A percentile compares a stretch with the other conserved stretches of the same genome.
phyloP scores from a whole-genome alignment of 2,113 vertebrate genomes.

The Oreocharis arfaki region DNA sequence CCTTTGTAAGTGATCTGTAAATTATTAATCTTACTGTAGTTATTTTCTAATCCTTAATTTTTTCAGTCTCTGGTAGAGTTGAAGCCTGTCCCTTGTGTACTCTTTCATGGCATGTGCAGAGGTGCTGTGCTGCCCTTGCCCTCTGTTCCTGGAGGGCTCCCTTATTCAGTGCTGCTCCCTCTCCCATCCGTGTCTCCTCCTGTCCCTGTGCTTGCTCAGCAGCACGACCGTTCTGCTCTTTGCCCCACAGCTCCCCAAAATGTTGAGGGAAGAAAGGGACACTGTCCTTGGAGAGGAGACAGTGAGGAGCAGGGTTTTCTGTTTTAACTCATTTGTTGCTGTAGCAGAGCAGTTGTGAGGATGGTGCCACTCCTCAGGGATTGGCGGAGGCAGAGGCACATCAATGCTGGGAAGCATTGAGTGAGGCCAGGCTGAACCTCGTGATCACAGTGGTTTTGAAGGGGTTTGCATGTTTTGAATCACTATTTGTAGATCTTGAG shows the following conservation, averaged over 20 bases:
- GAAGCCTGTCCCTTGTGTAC: not conserved
- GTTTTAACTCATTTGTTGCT: not conserved
- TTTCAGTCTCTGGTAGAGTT: not conserved
- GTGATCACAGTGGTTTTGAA: not conserved
- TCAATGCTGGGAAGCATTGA: not conserved
- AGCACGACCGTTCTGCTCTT: not conserved
- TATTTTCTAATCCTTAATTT: not conserved
- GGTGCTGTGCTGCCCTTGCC: not conserved
- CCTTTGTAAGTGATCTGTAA: not conserved
- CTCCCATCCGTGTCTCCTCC: not conserved
- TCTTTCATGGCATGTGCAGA: not conserved
- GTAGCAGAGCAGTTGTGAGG: not conserved
- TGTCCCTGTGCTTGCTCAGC: not conserved
- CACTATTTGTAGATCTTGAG: not conserved
- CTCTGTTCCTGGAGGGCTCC: not conserved
- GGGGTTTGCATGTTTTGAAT: not conserved
- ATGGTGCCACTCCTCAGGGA: not conserved
- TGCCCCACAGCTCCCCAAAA: not conserved
- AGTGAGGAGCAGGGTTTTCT: not conserved
- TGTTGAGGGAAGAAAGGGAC: not conserved
- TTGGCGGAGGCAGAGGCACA: not conserved
- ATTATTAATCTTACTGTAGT: not conserved
- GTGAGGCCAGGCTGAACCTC: not conserved
- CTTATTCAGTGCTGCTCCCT: not conserved
- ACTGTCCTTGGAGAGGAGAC: not conserved